Evolutionary conservation across 2,113 vertebrate species (phyloP), one percentile per base, ranked within the genome.

Genomic region (Gulo gulo): DNA sequence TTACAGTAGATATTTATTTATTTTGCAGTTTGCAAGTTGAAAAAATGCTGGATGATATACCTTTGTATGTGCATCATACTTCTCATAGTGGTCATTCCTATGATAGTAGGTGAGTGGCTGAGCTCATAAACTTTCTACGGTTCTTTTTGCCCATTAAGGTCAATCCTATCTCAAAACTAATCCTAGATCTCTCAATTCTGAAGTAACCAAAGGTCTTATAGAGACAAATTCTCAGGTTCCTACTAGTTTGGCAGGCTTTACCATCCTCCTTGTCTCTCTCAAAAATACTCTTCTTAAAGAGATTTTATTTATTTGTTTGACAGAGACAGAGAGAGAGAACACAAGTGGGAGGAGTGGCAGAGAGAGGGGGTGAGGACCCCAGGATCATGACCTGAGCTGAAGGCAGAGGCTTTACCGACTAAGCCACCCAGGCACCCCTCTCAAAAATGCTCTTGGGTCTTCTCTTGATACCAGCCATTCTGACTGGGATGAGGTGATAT

Each of bases 1-100:
- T 50, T 29, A 67, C 20, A 47, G 5, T 63, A 94, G 20, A 4
- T 31, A n/a, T 92, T 74, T 71, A 24, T 79, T 94, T 90, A 59
- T 90, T 80, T 94, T 86, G 26, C 26, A 86, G 80, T 1, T 96
- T 12, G 1, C 39, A 50, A 24, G 7, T 14, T 6, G 6, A 45
- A n/a, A 52, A n/a, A 57, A 50, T 5, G 11, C 52, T 21, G 45
- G 61, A 52, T n/a, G 18, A 3, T 20, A 4, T 31, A 11, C 18
- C 31, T 15, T 86, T 16, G 34, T 69, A 1, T 23, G 47, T 23
- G 4, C 20, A n/a, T 52, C 31, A 23, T 2, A 39, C 20, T 65
- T 31, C 63, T 47, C 55, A 34, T 2, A 61, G 2, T 18, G 2
- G 0, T 10, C 42, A 34, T 74, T 89, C 2, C 6, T 45, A 2